Evolutionary conservation across 2,888 invertebrate species (phyloP).

Genomic region (Cerceris ruficornis): DNA sequence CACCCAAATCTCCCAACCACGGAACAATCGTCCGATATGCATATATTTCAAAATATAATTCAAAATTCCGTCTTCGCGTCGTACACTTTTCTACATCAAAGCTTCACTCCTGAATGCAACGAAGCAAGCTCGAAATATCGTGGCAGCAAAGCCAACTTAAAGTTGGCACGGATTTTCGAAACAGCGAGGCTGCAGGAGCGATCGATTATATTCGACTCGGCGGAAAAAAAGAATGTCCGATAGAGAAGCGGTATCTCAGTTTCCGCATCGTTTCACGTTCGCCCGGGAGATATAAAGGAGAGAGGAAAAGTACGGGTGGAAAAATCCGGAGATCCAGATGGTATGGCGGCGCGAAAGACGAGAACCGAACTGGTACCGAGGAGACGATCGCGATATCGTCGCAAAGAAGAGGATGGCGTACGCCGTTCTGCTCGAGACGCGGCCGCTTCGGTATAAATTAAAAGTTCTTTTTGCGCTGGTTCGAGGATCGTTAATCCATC

Average conservation of each 20-base stretch:
- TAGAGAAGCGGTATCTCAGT: constrained; percentile 55
- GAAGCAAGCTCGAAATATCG: too few species aligned
- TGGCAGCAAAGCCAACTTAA: background rate
- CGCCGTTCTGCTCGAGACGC: constrained; percentile 44
- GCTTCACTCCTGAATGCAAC: too few species aligned
- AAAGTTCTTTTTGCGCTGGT: constrained; percentile 63
- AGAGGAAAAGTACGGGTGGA: background rate
- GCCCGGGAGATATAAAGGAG: constrained; percentile 51
- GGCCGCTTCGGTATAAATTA: constrained; percentile 69
- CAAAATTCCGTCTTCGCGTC: too few species aligned
- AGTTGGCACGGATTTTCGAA: background rate
- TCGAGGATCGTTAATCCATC: constrained; percentile 75
- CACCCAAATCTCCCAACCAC: too few species aligned
- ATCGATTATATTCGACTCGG: constrained; percentile 44
- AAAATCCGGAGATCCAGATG: too few species aligned
- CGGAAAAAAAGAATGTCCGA: constrained; percentile 37
- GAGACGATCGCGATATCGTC: constrained; percentile 36
- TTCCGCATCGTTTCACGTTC: constrained; percentile 64
- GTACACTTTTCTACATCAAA: too few species aligned
- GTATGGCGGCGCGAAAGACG: constrained; percentile 10
- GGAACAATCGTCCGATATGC: too few species aligned
- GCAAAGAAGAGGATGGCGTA: constrained; percentile 6
- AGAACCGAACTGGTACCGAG: constrained; percentile 2
- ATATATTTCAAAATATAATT: too few species aligned
- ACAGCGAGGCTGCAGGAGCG: constrained; percentile 2